phyloP scores from a whole-genome alignment of 2,797 vertebrate species.

The Nyctalus aviator region DNA sequence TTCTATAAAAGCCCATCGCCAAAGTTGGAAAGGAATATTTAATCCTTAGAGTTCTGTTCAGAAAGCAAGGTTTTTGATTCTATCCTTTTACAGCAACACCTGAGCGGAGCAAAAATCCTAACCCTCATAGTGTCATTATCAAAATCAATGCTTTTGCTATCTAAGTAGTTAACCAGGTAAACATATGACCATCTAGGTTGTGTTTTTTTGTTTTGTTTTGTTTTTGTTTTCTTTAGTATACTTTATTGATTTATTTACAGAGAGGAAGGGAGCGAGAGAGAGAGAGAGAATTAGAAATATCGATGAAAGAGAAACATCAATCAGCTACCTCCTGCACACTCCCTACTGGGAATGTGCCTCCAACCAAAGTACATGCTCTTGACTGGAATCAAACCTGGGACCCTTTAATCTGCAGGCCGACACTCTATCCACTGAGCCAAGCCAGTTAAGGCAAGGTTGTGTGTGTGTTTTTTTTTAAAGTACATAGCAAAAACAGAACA shows the following conservation, averaged over 20 bases:
- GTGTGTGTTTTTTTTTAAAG: neutral
- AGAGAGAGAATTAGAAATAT: too few relatives aligned
- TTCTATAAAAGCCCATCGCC: neutral
- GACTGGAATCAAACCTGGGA: too few relatives aligned
- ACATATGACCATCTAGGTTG: neutral
- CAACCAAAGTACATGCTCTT: too few relatives aligned
- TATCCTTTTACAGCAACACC: neutral
- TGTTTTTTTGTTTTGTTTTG: neutral
- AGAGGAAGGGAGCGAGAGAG: too few relatives aligned
- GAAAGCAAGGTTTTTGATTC: neutral
- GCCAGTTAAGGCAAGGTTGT: neutral
- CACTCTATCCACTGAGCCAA: too few relatives aligned
- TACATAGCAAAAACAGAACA: neutral
- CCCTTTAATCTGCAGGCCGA: too few relatives aligned
- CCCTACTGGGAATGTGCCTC: too few relatives aligned
- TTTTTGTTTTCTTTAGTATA: too few relatives aligned
- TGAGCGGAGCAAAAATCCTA: conserved; percentile 20
- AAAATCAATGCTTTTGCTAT: neutral
- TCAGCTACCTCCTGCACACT: too few relatives aligned
- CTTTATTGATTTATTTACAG: too few relatives aligned
- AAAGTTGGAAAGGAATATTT: neutral
- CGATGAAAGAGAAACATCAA: too few relatives aligned
- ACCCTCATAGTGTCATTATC: neutral
- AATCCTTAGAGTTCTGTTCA: neutral
- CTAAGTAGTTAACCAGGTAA: neutral